phyloP scores from a whole-genome alignment of 1,140 invertebrate species.

The Drosophila sturtevanti region DNA sequence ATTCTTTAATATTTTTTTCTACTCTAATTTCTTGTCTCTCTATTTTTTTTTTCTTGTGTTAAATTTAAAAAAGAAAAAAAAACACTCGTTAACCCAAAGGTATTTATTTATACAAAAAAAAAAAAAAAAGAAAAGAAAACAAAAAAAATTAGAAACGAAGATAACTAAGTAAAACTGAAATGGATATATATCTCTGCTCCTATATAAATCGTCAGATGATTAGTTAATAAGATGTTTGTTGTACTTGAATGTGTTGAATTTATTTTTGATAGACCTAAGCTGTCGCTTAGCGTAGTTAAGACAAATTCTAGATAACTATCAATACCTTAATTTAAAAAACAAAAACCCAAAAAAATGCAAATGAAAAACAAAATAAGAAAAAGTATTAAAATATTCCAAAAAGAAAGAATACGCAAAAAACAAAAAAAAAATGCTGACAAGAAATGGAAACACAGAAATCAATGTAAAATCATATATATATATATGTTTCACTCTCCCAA shows the following conservation, averaged over 20 bases:
- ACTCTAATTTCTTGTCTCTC: background rate
- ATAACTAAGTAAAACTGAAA: slow-evolving; percentile 13
- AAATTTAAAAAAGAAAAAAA: background rate
- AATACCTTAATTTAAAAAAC: slow-evolving; percentile 21
- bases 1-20: background rate
- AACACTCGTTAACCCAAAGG: slow-evolving; percentile 80
- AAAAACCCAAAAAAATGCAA: background rate
- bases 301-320: slow-evolving; percentile 52
- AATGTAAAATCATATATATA: background rate
- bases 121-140: slow-evolving; percentile 44
- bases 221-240: slow-evolving; percentile 70
- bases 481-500: background rate
- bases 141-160: background rate
- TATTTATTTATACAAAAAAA: slow-evolving; percentile 77
- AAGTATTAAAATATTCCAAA: slow-evolving; percentile 76
- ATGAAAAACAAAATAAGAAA: slow-evolving; percentile 20
- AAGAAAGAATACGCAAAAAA: slow-evolving; percentile 33
- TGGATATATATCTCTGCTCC: slow-evolving; percentile 29
- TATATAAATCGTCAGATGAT: slow-evolving; percentile 26
- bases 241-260: slow-evolving; percentile 81
- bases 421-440: slow-evolving; percentile 1
- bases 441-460: background rate
- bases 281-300: slow-evolving; percentile 58
- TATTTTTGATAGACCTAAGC: slow-evolving; percentile 69
- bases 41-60: slow-evolving; percentile 29